These are phyloP conservation scores for Galbula dea DNA, from an alignment of 2,113 vertebrate species.

Conservation along the genomic window DNA sequence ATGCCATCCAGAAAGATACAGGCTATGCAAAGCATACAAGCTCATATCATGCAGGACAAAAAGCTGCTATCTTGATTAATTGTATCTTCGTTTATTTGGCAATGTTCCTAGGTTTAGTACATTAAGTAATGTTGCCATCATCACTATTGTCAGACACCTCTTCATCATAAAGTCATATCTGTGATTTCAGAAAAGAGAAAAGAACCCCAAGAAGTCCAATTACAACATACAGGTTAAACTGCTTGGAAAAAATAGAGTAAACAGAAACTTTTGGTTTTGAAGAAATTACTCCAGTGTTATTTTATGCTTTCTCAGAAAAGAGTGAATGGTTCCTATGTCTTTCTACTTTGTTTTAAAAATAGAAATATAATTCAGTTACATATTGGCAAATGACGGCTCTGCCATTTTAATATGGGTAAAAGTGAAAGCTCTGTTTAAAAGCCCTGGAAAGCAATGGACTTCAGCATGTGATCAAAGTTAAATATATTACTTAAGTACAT, in stretches of 20 bases:
- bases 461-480: neutral
- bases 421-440: slow-evolving; percentile 18
- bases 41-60: neutral
- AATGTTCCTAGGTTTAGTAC: neutral
- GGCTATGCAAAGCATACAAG: neutral
- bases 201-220: neutral
- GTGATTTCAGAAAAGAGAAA: neutral
- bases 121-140: neutral
- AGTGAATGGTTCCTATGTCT: neutral
- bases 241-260: neutral
- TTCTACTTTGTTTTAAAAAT: neutral
- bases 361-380: neutral
- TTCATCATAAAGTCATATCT: neutral
- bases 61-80: neutral
- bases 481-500: neutral
- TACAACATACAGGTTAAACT: neutral
- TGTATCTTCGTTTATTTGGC: neutral
- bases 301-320: neutral
- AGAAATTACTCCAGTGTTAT: neutral
- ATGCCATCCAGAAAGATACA: slow-evolving; percentile 12
- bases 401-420: neutral
- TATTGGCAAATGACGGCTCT: neutral
- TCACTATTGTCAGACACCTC: neutral
- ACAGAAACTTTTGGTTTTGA: neutral
- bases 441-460: neutral